Conservation (phyloP, 2,113 vertebrate species). For the Marmota monax region DNA sequence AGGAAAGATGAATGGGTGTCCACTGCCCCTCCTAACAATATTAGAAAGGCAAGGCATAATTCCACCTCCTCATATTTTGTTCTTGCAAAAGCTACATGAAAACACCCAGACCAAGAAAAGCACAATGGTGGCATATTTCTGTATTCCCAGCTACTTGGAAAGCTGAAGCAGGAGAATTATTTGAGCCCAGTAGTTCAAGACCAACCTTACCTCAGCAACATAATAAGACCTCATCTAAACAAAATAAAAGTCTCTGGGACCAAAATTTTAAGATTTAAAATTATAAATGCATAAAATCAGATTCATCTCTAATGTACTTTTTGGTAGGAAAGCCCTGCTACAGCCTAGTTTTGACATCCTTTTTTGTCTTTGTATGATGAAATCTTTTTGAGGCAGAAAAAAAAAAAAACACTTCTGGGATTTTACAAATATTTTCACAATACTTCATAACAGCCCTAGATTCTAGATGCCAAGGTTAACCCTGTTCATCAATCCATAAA, state of each 20-base stretch:
- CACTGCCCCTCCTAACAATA: not conserved
- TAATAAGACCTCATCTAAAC: not conserved
- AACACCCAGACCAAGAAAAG: not conserved
- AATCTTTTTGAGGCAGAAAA: slow-evolving; percentile 18
- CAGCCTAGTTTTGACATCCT: not conserved
- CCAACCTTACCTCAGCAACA: not conserved
- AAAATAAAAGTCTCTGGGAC: not conserved
- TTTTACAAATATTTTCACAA: slow-evolving; percentile 61
- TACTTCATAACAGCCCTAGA: slow-evolving; percentile 47
- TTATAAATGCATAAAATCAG: not conserved
- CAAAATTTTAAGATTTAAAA: not conserved
- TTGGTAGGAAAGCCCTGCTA: not conserved
- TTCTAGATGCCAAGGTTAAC: slow-evolving; percentile 44
- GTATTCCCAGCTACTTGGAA: not conserved
- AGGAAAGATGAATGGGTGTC: not conserved
- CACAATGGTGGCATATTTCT: not conserved
- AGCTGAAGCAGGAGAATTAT: not conserved
- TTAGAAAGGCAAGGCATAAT: not conserved
- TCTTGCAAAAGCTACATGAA: not conserved
- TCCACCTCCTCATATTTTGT: not conserved
- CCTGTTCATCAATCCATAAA: slow-evolving; percentile 52
- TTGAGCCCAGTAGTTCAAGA: not conserved
- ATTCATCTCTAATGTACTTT: slow-evolving; percentile 20
- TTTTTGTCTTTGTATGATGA: slow-evolving; percentile 50
- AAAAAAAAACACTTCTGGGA: not conserved